Conservation (phyloP, 2,797 vertebrate species). For the Molossus alvarezi region DNA sequence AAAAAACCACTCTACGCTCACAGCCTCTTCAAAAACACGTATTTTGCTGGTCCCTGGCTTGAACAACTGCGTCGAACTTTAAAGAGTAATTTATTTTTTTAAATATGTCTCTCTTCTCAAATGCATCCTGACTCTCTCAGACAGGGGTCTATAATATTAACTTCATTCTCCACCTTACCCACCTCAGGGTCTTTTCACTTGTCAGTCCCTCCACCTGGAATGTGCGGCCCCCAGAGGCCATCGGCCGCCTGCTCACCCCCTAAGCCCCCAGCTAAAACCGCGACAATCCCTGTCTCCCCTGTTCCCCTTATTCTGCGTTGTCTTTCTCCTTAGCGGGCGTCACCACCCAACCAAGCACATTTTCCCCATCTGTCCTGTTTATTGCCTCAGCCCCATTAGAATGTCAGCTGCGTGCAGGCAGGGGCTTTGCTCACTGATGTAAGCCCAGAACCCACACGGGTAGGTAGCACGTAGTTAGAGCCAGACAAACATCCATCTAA, state of each 20-base stretch:
- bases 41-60: background rate
- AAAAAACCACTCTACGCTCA: conserved; percentile 19
- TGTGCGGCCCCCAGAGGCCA: accelerated
- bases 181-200: too few relatives aligned
- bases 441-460: background rate
- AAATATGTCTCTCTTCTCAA: background rate
- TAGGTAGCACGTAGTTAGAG: background rate
- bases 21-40: background rate
- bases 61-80: background rate
- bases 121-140: background rate
- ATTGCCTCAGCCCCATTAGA: too few relatives aligned
- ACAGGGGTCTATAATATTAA: background rate
- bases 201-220: background rate
- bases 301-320: background rate
- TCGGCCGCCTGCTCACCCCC: background rate
- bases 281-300: background rate
- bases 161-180: background rate
- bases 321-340: background rate
- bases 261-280: background rate
- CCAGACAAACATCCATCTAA: background rate
- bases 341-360: background rate
- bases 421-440: background rate
- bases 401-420: background rate
- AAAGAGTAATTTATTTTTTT: background rate
- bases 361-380: background rate